phyloP scores from a whole-genome alignment of 2,797 vertebrate genomes.

The Channa striata region DNA sequence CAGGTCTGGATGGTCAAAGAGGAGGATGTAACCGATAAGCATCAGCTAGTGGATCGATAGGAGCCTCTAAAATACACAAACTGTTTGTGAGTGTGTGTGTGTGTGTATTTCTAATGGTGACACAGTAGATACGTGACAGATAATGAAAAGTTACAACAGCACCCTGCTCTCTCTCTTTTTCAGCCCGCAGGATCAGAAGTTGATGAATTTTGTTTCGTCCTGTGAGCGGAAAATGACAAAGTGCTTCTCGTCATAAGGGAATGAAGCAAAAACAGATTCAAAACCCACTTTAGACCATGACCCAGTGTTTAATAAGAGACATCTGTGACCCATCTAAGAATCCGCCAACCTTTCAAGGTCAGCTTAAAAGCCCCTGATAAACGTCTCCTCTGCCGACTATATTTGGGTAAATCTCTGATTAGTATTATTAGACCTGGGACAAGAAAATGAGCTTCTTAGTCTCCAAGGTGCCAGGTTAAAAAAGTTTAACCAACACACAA shows the following conservation, averaged over 20 bases:
- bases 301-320: conserved; percentile 62
- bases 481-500: conserved; percentile 40
- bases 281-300: conserved; percentile 66
- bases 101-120: conserved; percentile 48
- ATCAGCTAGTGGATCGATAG: conserved; percentile 73
- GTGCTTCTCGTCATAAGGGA: conserved; percentile 57
- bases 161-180: conserved; percentile 15
- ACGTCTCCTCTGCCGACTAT: conserved; percentile 11
- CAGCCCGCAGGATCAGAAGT: conserved; percentile 45
- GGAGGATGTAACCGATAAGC: conserved; percentile 75
- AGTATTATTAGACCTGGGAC: neutral
- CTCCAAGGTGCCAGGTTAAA: conserved; percentile 9
- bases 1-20: conserved; percentile 69
- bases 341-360: conserved; percentile 61
- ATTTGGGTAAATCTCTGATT: conserved; percentile 17
- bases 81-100: conserved; percentile 29
- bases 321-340: conserved; percentile 62
- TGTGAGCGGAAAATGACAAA: conserved; percentile 57
- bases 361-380: conserved; percentile 32
- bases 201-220: conserved; percentile 61
- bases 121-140: conserved; percentile 58
- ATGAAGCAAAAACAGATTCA: conserved; percentile 53
- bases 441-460: neutral
- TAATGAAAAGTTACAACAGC: conserved; percentile 42
- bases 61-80: conserved; percentile 54